Conservation (phyloP, 2,888 invertebrate genomes). For the Drosophila ustulata region DNA sequence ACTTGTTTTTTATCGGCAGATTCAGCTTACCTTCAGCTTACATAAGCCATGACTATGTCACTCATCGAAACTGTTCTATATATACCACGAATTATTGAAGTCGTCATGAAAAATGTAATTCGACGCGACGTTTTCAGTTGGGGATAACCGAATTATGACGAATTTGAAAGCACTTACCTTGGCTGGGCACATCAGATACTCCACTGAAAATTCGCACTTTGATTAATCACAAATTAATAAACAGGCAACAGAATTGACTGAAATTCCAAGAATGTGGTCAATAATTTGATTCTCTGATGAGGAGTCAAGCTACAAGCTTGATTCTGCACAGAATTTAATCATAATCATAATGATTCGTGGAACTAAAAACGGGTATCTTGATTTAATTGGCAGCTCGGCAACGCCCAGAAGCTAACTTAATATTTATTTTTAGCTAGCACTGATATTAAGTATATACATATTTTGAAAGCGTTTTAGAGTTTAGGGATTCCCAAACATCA, state of each 20-base stretch:
- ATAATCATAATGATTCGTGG: background rate
- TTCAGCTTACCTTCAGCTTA: conserved; percentile 31
- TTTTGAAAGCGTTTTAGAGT: background rate
- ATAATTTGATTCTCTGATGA: background rate
- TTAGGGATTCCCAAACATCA: conserved; percentile 1
- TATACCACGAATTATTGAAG: conserved; percentile 26
- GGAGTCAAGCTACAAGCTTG: background rate
- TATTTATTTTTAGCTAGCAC: background rate
- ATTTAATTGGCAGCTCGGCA: background rate
- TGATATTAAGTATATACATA: background rate
- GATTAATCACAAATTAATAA: background rate
- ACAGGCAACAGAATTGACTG: background rate
- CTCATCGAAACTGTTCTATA: conserved; percentile 30
- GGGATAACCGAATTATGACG: conserved; percentile 63
- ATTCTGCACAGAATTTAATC: background rate
- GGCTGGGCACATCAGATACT: background rate
- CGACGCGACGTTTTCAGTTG: conserved; percentile 51
- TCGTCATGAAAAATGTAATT: conserved; percentile 37
- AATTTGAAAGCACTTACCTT: conserved; percentile 58
- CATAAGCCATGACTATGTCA: conserved; percentile 44
- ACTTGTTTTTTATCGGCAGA: conserved; percentile 8
- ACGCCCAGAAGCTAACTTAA: background rate
- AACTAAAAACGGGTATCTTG: background rate
- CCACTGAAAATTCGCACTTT: no score
- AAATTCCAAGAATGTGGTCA: background rate